Evolutionary conservation across 2,113 vertebrate species (phyloP).

Genomic region (Petaurus breviceps): DNA sequence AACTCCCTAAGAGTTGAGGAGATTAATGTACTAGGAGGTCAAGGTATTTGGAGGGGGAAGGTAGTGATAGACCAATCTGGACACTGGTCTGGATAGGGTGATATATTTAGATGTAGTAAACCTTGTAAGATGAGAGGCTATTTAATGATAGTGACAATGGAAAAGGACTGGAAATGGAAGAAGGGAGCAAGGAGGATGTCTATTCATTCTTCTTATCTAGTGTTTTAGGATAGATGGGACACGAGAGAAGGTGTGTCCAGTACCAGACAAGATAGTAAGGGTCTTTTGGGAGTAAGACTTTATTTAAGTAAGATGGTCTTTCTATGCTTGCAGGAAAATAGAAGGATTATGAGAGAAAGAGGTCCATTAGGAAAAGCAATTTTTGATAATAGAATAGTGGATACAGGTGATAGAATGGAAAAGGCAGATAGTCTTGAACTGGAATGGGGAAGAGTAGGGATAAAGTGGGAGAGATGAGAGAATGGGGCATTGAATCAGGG

Average conservation of each 20-base stretch:
- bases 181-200: not conserved
- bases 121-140: not conserved
- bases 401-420: not conserved
- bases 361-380: not conserved
- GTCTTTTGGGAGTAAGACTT: not conserved
- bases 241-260: not conserved
- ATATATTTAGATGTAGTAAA: not conserved
- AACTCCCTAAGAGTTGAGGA: not conserved
- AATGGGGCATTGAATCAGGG: not conserved
- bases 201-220: not conserved
- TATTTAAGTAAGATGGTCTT: too few species aligned
- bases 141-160: not conserved
- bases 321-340: not conserved
- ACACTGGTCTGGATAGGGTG: not conserved
- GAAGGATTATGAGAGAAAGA: not conserved
- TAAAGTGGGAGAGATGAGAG: not conserved
- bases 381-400: not conserved
- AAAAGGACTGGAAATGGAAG: not conserved
- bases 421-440: not conserved
- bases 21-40: not conserved
- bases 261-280: not conserved
- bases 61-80: not conserved
- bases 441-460: not conserved
- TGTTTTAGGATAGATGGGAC: not conserved
- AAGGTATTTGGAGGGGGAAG: not conserved